Base-by-base conservation (phyloP, 2,797 vertebrate genomes). In the Syndactyla subalaris region DNA sequence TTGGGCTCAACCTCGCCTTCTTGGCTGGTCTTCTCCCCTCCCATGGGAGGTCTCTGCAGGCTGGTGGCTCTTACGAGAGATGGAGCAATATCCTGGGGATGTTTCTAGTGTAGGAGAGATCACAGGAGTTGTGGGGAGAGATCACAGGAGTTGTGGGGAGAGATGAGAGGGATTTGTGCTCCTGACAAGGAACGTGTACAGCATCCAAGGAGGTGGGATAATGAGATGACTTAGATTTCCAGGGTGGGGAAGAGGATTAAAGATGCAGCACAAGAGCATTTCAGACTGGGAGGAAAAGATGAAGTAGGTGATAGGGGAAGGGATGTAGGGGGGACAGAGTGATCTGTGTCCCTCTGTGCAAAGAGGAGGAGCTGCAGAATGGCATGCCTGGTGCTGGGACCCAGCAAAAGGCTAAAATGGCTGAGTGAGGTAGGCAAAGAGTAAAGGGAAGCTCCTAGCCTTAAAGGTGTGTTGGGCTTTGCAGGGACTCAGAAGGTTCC, bases 121-220 rank as follows among this genome's bases (percentile, higher is more conserved):
- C 32, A 10, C 23, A 63, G 34, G 52, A n/a, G 16, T 77, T 6
- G 1, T 45, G 76, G 39, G 49, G 45, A 73, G 63, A 65, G 54
- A 36, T 68, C 32, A 10, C 23, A 63, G 34, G 52, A n/a, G 16
- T 77, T 6, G 1, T 45, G 76, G 39, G 49, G 45, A 73, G 63
- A 65, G 54, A 36, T 68, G 59, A 66, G 65, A 78, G 43, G 38
- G 29, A 20, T 84, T 57, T 85, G 70, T 78, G 63, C 22, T 84
- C 17, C 62, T 26, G 39, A 0, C 27, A 0, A 0, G 46, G 46
- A 14, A 29, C 0, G 1, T n/a, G 18, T 62, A 9, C 41, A 90
- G 77, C 41, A 39, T 45, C 19, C 2, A 0, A 67, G 70, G 67
- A 63, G 21, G 4, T 5, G 54, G 58, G 51, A 46, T 26, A n/a